Conservation (phyloP, 2,797 vertebrate species). For the Cetoscarus ocellatus region DNA sequence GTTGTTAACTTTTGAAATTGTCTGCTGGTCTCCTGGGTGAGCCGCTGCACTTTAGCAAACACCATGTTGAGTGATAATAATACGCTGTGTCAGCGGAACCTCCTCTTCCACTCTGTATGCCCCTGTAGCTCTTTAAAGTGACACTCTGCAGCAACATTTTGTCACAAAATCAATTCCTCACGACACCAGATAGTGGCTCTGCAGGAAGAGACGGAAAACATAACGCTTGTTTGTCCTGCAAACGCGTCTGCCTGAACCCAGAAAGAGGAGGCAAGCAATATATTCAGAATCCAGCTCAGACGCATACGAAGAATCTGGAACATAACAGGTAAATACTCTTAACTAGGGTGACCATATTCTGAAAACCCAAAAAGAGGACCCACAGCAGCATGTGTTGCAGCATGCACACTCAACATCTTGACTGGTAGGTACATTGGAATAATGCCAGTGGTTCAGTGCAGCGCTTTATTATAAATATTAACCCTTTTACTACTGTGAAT, state of each 20-base stretch:
- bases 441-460: too few relatives aligned
- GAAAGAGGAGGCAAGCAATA: neutral
- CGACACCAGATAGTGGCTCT: neutral
- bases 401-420: too few relatives aligned
- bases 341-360: too few relatives aligned
- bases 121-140: slow-evolving; percentile 31
- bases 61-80: slow-evolving; percentile 39
- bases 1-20: slow-evolving; percentile 17
- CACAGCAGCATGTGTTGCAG: too few relatives aligned
- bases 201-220: neutral
- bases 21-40: slow-evolving; percentile 19
- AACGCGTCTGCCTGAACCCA: neutral
- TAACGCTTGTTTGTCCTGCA: slow-evolving; percentile 4
- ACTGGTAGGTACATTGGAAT: too few relatives aligned
- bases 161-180: slow-evolving; percentile 45
- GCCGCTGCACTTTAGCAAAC: slow-evolving; percentile 42
- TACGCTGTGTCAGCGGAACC: slow-evolving; percentile 51
- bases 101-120: slow-evolving; percentile 41
- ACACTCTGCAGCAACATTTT: slow-evolving; percentile 46
- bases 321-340: neutral
- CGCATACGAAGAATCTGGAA: neutral
- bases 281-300: neutral
- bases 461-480: too few relatives aligned
- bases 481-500: too few relatives aligned
- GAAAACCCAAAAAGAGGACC: too few relatives aligned